phyloP scores from a whole-genome alignment of 2,797 vertebrate species.

The Huso huso region DNA sequence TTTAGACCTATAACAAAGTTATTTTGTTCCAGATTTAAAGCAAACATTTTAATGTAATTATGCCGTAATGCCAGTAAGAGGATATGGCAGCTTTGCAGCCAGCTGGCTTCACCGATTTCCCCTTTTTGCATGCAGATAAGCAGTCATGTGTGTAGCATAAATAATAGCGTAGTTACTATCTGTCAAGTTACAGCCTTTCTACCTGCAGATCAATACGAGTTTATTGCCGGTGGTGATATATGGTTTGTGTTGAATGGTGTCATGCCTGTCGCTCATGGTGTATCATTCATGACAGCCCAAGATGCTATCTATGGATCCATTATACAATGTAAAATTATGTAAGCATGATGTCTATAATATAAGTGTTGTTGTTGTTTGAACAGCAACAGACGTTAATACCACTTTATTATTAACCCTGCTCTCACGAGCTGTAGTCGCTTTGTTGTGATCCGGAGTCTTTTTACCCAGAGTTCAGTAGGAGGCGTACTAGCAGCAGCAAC shows the following conservation, averaged over 20 bases:
- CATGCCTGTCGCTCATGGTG: constrained; percentile 3
- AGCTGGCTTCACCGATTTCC: constrained; percentile 3
- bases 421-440: background rate
- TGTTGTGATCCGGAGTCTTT: constrained; percentile 16
- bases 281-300: background rate
- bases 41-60: background rate
- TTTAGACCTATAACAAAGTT: constrained; percentile 1
- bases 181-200: constrained; percentile 9
- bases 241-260: constrained; percentile 9
- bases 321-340: no score
- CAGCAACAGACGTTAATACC: no score
- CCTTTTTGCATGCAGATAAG: constrained; percentile 14
- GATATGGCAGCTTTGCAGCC: no score
- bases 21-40: constrained; percentile 1
- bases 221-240: constrained; percentile 5
- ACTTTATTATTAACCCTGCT: no score
- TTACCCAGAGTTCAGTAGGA: constrained; percentile 54
- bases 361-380: no score
- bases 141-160: constrained; percentile 15
- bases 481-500: background rate
- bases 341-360: no score
- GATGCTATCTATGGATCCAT: no score
- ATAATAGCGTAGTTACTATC: constrained; percentile 7
- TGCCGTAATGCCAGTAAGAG: no score
- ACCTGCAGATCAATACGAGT: constrained; percentile 12